These are phyloP conservation scores for Sycobia sp. DNA, from an alignment of 1,140 invertebrate species.

Conservation along the genomic window DNA sequence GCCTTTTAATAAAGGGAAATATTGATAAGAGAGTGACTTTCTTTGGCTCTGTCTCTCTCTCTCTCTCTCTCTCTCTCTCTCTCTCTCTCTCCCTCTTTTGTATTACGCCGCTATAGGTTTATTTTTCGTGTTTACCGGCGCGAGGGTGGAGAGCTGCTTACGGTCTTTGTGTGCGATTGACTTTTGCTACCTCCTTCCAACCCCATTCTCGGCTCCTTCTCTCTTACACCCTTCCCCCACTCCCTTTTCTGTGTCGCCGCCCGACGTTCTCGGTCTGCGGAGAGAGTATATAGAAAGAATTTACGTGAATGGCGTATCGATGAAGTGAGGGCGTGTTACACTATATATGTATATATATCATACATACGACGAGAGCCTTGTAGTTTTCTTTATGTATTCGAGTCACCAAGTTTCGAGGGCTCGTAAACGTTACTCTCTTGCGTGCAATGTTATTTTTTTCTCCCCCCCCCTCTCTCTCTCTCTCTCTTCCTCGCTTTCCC, in stretches of 20 bases:
- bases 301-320: conserved; percentile 28
- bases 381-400: too few species aligned
- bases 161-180: conserved; percentile 27
- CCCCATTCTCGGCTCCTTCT: too few species aligned
- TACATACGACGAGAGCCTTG: too few species aligned
- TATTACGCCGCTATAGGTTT: too few species aligned
- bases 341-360: too few species aligned
- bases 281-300: too few species aligned
- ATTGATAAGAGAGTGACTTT: conserved; percentile 34
- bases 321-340: conserved; percentile 6
- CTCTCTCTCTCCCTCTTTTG: conserved; percentile 9
- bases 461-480: too few species aligned
- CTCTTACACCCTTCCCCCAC: too few species aligned
- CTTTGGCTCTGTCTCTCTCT: not conserved
- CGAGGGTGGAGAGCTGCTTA: not conserved
- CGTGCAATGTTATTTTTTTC: not conserved
- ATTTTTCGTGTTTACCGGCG: not conserved
- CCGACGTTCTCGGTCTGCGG: conserved; percentile 7
- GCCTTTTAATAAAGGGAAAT: conserved; percentile 36
- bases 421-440: not conserved
- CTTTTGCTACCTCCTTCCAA: too few species aligned
- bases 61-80: not conserved
- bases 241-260: conserved; percentile 21
- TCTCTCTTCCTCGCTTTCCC: too few species aligned
- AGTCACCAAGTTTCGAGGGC: not conserved